Base-by-base conservation (phyloP, 2,888 invertebrate species). In the Scaptomyza reducta region DNA sequence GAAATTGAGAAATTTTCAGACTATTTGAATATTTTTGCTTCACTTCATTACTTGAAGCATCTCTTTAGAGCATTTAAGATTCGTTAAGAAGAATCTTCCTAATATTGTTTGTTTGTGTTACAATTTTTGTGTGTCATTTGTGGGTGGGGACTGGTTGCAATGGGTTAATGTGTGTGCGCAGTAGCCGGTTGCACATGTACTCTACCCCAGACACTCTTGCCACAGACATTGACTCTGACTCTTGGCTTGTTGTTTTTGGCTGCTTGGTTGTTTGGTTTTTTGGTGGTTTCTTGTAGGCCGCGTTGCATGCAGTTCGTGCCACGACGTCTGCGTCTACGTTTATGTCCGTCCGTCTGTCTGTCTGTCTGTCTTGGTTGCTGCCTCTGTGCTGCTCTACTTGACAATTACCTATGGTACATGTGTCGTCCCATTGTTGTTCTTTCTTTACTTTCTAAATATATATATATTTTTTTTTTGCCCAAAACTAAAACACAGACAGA, bases 381-480 rank as follows among this genome's bases (percentile, higher is more conserved):
- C 45, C 74, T 60, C 49, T 77, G 73, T 65, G 69, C 69, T 87
- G 88, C 82, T 82, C 82, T 82, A 82, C 82, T 82, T 82, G 88
- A 82, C 88, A 82, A 82, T 82, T 82, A 82, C 82, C 86, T 82
- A 76, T 58, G 86, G 73, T 82, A 88, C 82, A 82, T 82, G 60
- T 82, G 82, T 85, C 70, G 86, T 68, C 42, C 82, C 47, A 69
- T 62, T 51, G 74, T 80, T 78, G 79, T 60, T 66, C 88, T 86
- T 68, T 86, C 88, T 88, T 88, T 83, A 71, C 82, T 83, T 86
- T 83, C 82, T 76, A 82, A 88, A 88, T 88, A 82, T 82, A 82
- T 82, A 57, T 31, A 42, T 25, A 41, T 76, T 50, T 49, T 67
- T 68, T 47, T 46, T 74, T 47, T 22, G 55, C 14, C 57, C 53